These are phyloP conservation scores for Lampris incognitus DNA, from an alignment of 2,113 vertebrate species.

Conservation along the genomic window DNA sequence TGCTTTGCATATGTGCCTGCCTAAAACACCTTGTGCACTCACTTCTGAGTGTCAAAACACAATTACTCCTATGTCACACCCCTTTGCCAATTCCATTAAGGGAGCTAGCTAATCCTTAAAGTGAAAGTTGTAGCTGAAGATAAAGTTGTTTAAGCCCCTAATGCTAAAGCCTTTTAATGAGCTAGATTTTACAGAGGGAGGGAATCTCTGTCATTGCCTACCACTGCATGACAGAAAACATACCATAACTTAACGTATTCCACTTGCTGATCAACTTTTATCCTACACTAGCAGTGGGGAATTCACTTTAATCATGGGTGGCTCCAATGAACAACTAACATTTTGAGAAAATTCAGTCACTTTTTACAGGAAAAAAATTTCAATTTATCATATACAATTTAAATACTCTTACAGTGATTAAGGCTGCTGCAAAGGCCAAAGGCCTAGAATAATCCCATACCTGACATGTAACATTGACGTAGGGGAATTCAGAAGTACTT, in stretches of 20 bases:
- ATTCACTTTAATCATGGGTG: too few relatives aligned
- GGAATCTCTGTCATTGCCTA: too few relatives aligned
- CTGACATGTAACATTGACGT: constrained; percentile 90
- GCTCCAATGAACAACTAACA: too few relatives aligned
- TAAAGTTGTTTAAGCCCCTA: constrained; percentile 23
- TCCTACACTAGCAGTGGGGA: too few relatives aligned
- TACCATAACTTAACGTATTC: too few relatives aligned
- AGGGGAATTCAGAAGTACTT: constrained; percentile 83
- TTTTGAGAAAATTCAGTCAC: too few relatives aligned
- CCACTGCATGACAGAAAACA: background rate
- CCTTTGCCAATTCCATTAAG: background rate
- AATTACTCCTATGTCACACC: background rate
- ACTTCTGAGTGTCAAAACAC: too few relatives aligned
- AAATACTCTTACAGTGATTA: too few relatives aligned
- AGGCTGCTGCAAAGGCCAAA: background rate
- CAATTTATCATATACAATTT: too few relatives aligned
- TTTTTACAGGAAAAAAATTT: too few relatives aligned
- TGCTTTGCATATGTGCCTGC: background rate
- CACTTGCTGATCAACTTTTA: too few relatives aligned
- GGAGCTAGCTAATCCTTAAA: constrained; percentile 6
- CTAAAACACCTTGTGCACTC: too few relatives aligned
- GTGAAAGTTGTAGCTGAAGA: background rate
- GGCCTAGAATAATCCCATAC: constrained; percentile 77
- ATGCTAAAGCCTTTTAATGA: background rate
- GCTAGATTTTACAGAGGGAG: background rate